Conservation (phyloP, 2,797 vertebrate species). For the Discoglossus pictus region DNA sequence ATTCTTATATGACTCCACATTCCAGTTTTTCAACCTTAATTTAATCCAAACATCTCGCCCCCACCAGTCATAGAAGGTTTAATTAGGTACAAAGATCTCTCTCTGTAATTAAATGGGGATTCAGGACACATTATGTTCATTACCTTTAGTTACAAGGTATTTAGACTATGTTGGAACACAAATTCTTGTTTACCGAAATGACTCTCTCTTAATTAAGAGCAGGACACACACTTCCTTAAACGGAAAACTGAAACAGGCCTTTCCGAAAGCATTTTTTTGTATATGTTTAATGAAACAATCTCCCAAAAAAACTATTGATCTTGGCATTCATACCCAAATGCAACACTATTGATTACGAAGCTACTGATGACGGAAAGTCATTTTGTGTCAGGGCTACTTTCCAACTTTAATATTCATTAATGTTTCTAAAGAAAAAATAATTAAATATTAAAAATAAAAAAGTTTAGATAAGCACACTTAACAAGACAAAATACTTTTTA, state of each 20-base stretch:
- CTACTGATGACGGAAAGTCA: neutral
- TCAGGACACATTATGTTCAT: neutral
- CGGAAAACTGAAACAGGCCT: neutral
- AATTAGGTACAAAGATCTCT: slow-evolving; percentile 15
- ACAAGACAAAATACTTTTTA: slow-evolving; percentile 14
- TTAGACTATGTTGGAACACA: neutral
- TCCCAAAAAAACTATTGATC: slow-evolving; percentile 55
- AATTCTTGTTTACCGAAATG: slow-evolving; percentile 20
- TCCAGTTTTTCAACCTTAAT: slow-evolving; percentile 3
- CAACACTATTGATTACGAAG: slow-evolving; percentile 52
- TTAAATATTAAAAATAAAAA: slow-evolving; percentile 20
- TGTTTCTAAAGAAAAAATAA: slow-evolving; percentile 24
- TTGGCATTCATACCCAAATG: slow-evolving; percentile 54
- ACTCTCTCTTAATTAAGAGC: slow-evolving; percentile 29
- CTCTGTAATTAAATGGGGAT: slow-evolving; percentile 12
- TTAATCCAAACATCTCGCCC: neutral
- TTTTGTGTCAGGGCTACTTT: slow-evolving; percentile 42
- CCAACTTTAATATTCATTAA: neutral
- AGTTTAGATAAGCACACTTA: slow-evolving; percentile 18
- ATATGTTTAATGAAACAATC: slow-evolving; percentile 60
- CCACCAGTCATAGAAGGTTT: neutral
- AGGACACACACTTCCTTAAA: neutral
- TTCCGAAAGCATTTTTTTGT: slow-evolving; percentile 25
- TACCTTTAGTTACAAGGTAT: slow-evolving; percentile 13
- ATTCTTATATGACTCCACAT: slow-evolving; percentile 6